A percentile compares a stretch with the other conserved stretches of the same genome.
Conservation (phyloP, 1,140 invertebrate genomes). For the Glossosoma conforme region DNA sequence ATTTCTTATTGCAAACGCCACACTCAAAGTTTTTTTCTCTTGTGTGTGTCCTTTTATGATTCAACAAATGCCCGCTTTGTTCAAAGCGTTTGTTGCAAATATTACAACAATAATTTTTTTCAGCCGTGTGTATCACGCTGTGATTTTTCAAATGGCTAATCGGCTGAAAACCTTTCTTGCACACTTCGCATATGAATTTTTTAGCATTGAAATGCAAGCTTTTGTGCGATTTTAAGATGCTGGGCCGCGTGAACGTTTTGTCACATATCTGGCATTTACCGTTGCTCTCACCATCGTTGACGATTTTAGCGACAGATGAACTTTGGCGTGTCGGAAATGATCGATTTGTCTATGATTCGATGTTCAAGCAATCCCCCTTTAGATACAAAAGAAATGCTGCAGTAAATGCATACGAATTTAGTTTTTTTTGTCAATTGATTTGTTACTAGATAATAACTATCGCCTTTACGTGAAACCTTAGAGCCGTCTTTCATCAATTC, state of each 20-base stretch:
- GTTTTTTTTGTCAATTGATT: too few species aligned
- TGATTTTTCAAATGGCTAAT: conserved; percentile 39
- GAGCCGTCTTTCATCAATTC: too few species aligned
- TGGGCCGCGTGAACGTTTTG: conserved; percentile 34
- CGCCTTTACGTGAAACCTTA: too few species aligned
- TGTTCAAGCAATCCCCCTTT: too few species aligned
- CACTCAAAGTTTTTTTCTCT: conserved; percentile 33
- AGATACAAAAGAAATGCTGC: too few species aligned
- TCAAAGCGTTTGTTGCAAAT: conserved; percentile 34
- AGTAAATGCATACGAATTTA: too few species aligned
- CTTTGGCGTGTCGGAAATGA: not conserved
- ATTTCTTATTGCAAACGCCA: conserved; percentile 45
- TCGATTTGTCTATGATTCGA: not conserved
- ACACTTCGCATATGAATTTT: conserved; percentile 53
- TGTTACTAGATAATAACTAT: too few species aligned
- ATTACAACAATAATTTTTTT: conserved; percentile 34
- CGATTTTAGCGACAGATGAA: not conserved
- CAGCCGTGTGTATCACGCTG: conserved; percentile 32
- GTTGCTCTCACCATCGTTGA: too few species aligned
- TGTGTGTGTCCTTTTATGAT: conserved; percentile 32
- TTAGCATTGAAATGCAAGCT: conserved; percentile 49
- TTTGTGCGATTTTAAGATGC: conserved; percentile 43
- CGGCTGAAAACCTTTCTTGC: conserved; percentile 49
- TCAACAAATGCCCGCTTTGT: conserved; percentile 34
- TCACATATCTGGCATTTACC: conserved; percentile 33